Conservation (phyloP, 2,888 invertebrate genomes). For the Drosophila formosana region DNA sequence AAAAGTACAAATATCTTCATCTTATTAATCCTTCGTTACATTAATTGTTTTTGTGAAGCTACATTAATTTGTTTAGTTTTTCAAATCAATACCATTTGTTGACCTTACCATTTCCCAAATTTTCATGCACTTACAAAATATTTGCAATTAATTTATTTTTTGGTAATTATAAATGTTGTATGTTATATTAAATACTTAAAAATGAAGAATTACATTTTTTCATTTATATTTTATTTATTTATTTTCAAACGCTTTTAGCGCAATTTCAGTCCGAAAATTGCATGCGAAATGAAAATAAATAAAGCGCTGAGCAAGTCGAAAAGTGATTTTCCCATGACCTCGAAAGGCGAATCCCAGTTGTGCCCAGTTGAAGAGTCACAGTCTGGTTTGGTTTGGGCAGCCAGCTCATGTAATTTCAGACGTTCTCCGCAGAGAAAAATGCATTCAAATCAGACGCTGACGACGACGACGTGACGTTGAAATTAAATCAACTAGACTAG, state of each 20-base stretch:
- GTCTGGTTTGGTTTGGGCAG: constrained; percentile 31
- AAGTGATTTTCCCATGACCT: constrained; percentile 82
- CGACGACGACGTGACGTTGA: constrained; percentile 77
- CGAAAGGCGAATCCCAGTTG: constrained; percentile 67
- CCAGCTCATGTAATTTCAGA: constrained; percentile 74
- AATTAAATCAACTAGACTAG: constrained; percentile 81
- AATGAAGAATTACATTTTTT: too few relatives aligned
- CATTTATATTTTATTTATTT: constrained; percentile 6
- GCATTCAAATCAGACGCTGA: constrained; percentile 66
- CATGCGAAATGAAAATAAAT: constrained; percentile 68
- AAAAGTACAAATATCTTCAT: too few relatives aligned
- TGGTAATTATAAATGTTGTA: too few relatives aligned
- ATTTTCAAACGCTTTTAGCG: not conserved
- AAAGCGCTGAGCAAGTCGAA: constrained; percentile 46
- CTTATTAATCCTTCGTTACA: too few relatives aligned
- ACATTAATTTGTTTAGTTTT: too few relatives aligned
- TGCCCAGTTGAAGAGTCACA: constrained; percentile 35
- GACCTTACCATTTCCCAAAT: too few relatives aligned
- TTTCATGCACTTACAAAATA: too few relatives aligned
- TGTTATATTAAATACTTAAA: too few relatives aligned
- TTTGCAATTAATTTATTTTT: too few relatives aligned
- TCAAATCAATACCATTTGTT: too few relatives aligned
- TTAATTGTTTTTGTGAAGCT: too few relatives aligned
- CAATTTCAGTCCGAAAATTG: constrained; percentile 27
- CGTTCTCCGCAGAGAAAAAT: constrained; percentile 52